Conservation (phyloP, 2,797 vertebrate species). For the Podarcis siculus region DNA sequence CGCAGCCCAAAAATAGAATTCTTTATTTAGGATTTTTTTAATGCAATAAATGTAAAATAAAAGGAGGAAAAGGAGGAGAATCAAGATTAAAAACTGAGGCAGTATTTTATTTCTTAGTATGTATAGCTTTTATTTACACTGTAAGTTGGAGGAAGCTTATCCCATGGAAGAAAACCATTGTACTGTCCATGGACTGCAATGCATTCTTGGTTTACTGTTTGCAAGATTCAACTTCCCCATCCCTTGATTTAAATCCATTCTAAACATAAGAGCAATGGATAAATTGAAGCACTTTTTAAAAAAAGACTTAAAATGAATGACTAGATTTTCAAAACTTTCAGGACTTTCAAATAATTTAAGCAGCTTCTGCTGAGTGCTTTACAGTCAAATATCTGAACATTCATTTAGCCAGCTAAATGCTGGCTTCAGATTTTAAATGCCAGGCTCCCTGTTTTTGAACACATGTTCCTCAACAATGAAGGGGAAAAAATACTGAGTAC, state of each 20-base stretch:
- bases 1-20: no score
- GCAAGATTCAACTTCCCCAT: not conserved
- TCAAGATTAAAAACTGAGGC: not conserved
- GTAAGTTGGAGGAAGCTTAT: not conserved
- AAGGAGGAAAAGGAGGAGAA: not conserved
- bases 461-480: not conserved
- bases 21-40: not conserved
- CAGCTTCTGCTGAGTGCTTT: not conserved
- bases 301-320: not conserved
- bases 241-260: not conserved
- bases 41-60: not conserved
- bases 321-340: not conserved
- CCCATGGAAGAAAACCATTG: not conserved
- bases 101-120: not conserved
- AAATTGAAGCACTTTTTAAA: not conserved
- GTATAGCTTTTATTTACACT: not conserved
- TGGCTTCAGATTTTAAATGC: constrained; percentile 2
- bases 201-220: not conserved
- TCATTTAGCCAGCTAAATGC: constrained; percentile 26
- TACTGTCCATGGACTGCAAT: not conserved
- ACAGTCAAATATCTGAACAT: not conserved
- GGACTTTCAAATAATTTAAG: not conserved
- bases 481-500: not conserved
- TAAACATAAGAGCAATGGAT: not conserved
- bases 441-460: constrained; percentile 6